Conservation (phyloP, 2,888 invertebrate species). For the Zygogramma bicolorata region DNA sequence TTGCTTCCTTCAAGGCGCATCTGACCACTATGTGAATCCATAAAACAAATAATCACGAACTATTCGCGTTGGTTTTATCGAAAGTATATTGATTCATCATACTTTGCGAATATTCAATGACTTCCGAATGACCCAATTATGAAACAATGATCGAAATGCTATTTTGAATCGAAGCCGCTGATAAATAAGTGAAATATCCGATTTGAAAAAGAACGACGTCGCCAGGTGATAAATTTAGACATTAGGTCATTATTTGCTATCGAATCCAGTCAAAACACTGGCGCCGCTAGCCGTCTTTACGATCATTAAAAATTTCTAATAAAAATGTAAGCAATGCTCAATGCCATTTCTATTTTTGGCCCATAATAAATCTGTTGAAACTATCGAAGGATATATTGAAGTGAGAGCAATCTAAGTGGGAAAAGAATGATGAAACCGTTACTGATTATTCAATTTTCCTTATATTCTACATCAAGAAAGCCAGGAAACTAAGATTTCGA, state of each 20-base stretch:
- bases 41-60: too few relatives aligned
- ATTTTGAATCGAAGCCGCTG: neutral
- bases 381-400: neutral
- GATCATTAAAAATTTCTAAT: slow-evolving; percentile 13
- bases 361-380: slow-evolving; percentile 1
- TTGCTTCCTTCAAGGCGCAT: too few relatives aligned
- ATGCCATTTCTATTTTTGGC: slow-evolving; percentile 4
- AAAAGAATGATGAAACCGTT: neutral
- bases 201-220: slow-evolving; percentile 13
- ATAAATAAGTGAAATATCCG: slow-evolving; percentile 5
- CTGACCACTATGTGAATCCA: too few relatives aligned
- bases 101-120: neutral
- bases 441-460: neutral
- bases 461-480: too few relatives aligned
- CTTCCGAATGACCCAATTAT: neutral
- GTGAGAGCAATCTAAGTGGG: neutral
- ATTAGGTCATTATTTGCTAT: slow-evolving; percentile 57
- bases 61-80: neutral
- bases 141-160: neutral
- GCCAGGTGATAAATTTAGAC: slow-evolving; percentile 57
- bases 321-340: slow-evolving; percentile 6
- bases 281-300: slow-evolving; percentile 50
- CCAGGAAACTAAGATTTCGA: too few relatives aligned
- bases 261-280: slow-evolving; percentile 57
- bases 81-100: neutral